Percentiles rank a stretch among this genome's conserved stretches.
Evolutionary conservation across 2,797 vertebrate genomes (phyloP).

Genomic region (Sebastes iracundus): DNA sequence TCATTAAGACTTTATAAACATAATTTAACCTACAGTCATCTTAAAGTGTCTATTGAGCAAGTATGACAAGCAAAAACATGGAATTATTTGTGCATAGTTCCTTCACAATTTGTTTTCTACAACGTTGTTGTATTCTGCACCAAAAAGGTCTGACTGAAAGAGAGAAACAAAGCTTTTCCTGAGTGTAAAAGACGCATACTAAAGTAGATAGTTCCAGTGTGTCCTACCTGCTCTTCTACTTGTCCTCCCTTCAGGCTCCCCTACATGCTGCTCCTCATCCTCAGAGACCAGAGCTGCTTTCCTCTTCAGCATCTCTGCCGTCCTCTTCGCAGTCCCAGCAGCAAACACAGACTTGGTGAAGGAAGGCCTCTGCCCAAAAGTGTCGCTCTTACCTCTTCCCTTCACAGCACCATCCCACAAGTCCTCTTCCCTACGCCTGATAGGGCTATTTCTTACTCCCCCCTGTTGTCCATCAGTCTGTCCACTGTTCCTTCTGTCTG

Average conservation of each 20-base stretch:
- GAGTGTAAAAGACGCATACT: not conserved
- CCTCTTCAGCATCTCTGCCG: slow-evolving; percentile 59
- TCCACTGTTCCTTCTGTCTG: slow-evolving; percentile 3
- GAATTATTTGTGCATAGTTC: not conserved
- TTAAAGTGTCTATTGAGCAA: not conserved
- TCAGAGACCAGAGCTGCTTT: slow-evolving; percentile 15
- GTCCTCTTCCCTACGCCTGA: not conserved
- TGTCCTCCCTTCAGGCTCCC: not conserved
- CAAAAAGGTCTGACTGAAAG: not conserved
- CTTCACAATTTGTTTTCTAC: not conserved
- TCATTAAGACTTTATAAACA: not conserved
- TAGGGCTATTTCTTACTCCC: not conserved
- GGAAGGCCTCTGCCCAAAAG: not conserved
- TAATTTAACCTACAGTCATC: rapidly evolving
- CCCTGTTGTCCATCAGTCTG: slow-evolving; percentile 25
- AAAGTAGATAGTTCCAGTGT: too few relatives aligned
- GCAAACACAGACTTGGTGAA: slow-evolving; percentile 83
- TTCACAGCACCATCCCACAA: not conserved
- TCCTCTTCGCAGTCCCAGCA: slow-evolving; percentile 85
- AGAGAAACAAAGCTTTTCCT: not conserved
- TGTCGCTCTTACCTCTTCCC: not conserved
- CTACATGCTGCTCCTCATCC: slow-evolving; percentile 18
- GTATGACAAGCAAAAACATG: not conserved
- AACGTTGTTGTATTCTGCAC: not conserved
- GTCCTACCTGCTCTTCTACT: slow-evolving; percentile 26